These are phyloP conservation scores for Drosophila bocqueti DNA, from an alignment of 1,140 invertebrate species.

Conservation along the genomic window DNA sequence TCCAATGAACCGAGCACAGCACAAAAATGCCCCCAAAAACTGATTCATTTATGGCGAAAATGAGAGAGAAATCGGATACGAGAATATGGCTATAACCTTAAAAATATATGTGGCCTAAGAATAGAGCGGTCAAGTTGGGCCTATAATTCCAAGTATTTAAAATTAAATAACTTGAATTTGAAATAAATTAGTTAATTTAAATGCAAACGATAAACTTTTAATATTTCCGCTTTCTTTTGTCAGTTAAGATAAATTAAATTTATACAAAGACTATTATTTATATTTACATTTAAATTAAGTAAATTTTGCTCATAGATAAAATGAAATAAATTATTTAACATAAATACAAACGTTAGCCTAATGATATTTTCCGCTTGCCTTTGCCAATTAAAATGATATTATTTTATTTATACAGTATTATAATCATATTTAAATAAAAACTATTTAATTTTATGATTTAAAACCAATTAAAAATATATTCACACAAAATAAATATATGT, in stretches of 20 bases:
- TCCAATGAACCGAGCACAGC: slow-evolving; percentile 45
- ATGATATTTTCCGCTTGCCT: no score
- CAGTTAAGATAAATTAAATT: no score
- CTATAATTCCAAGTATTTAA: background rate
- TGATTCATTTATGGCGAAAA: slow-evolving; percentile 47
- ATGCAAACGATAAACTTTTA: no score
- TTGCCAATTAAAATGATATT: no score
- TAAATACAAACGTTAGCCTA: no score
- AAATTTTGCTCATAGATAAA: no score
- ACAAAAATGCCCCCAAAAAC: slow-evolving; percentile 43
- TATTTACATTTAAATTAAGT: background rate
- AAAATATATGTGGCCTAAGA: background rate
- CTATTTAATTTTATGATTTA: background rate
- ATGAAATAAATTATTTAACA: no score
- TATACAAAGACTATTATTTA: background rate
- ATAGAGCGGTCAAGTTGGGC: background rate
- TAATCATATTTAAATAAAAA: background rate
- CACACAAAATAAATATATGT: background rate
- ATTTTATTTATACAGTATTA: no score
- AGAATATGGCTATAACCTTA: slow-evolving; percentile 22
- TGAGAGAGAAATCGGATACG: slow-evolving; percentile 26
- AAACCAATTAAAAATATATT: background rate
- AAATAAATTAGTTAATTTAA: no score
- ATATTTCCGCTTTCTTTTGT: no score
- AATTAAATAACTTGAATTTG: no score